Evolutionary conservation across 2,113 vertebrate species (phyloP), one percentile per base, ranked within the genome.

Genomic region (Hemibagrus wyckioides): DNA sequence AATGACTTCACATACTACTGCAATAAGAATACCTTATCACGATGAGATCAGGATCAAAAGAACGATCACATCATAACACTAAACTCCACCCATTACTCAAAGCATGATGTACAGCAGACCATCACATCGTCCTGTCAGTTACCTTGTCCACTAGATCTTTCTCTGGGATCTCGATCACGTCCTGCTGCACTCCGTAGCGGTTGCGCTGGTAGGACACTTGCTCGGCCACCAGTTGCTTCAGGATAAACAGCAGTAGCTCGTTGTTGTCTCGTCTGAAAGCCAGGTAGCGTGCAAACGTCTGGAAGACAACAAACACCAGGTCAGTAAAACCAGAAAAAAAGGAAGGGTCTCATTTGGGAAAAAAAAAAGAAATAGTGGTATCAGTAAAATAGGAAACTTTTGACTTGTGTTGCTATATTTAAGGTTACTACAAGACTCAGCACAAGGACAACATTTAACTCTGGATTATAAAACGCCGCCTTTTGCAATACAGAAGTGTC

Each of bases 71-170:
- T 10, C 63, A 67, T 28, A 44, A 23, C 4, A 6, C 3, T 23
- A 4, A 36, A 39, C 1, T 7, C 1, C 25, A 4, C 4, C 14
- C 48, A 76, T 44, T 76, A n/a, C 52, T 77, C 15, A 30, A 77
- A 4, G 1, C 28, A 7, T 52, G 14, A 79, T n/a, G 9, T 19
- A 79, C 10, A 52, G 13, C 28, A 30, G 44, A 15, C 50, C 2
- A n/a, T 7, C 14, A 76, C 28, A 54, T 44, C 11, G 2, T 77
- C 28, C 44, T 9, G 28, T 36, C 54, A 39, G 30, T 0, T 90
- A 99, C 98, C 97, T 99, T 99, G 71, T 99, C 98, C 2, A 95
- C 94, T 88, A 99, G 92, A 57, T 99, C 98, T 87, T 98, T 99
- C 93, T 99, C 98, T 0, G 96, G 90, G 0, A 99, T 94, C 92